Evolutionary conservation across 2,888 invertebrate genomes (phyloP).

Genomic region (Pandemis heparana): DNA sequence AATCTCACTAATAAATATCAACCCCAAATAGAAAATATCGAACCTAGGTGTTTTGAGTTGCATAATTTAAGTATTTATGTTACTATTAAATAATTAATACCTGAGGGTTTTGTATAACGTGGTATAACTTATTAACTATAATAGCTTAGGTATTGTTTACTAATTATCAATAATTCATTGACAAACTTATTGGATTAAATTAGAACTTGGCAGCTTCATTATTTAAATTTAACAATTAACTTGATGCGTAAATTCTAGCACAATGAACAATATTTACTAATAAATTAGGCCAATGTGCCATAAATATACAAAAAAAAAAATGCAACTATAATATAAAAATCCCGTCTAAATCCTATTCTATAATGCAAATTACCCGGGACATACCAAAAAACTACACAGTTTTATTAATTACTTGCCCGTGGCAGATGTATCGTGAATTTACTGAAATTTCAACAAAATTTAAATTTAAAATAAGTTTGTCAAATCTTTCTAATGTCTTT

Average conservation of each 20-base stretch:
- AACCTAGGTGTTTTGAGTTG: conserved; percentile 44
- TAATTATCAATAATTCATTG: conserved; percentile 50
- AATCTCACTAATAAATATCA: conserved; percentile 42
- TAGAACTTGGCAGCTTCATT: conserved; percentile 44
- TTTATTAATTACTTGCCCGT: background rate
- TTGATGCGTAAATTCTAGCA: background rate
- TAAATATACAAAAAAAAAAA: background rate
- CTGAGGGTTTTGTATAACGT: conserved; percentile 54
- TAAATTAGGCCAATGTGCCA: background rate
- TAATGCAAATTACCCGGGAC: too few species aligned
- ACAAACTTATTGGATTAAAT: conserved; percentile 57
- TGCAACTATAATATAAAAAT: background rate
- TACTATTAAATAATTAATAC: conserved; percentile 53
- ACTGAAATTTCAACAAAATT: background rate
- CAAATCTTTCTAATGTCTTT: conserved; percentile 20
- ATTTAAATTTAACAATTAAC: background rate
- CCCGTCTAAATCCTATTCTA: background rate
- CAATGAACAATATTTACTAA: background rate
- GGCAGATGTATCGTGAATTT: background rate
- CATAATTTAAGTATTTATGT: conserved; percentile 65
- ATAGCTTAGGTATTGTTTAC: conserved; percentile 61
- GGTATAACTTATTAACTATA: conserved; percentile 71
- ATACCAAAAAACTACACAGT: background rate
- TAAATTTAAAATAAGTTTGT: conserved; percentile 35
- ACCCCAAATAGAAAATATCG: conserved; percentile 19